Evolutionary conservation across 2,797 vertebrate genomes (phyloP).

Genomic region (Australoheros facetus): DNA sequence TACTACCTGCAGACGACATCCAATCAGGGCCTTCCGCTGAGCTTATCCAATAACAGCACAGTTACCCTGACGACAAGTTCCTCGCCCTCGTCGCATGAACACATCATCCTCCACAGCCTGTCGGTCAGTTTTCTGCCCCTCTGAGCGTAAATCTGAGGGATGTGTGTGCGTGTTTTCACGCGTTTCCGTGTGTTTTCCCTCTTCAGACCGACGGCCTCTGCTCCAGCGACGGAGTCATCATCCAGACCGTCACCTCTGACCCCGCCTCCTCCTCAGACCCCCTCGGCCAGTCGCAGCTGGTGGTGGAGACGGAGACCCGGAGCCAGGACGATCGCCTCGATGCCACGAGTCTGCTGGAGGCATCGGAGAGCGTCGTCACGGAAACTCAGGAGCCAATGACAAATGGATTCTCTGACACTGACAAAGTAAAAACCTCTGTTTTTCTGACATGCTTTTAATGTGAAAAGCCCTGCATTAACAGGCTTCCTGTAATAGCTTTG

Average conservation of each 20-base stretch:
- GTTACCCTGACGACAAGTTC: conserved; percentile 89
- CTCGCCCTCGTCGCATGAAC: conserved; percentile 93
- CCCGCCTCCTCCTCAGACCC: conserved; percentile 79
- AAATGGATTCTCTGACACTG: conserved; percentile 79
- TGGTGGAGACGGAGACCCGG: conserved; percentile 77
- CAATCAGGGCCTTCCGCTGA: conserved; percentile 91
- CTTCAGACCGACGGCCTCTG: conserved; percentile 89
- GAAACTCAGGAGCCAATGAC: conserved; percentile 80
- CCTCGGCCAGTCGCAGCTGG: conserved; percentile 86
- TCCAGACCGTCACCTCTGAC: conserved; percentile 92
- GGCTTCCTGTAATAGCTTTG: background rate
- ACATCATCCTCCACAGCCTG: conserved; percentile 96
- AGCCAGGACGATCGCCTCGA: conserved; percentile 75
- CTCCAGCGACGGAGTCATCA: conserved; percentile 93
- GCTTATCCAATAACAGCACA: conserved; percentile 86
- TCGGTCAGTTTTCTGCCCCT: conserved; percentile 79
- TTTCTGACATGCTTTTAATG: conserved; percentile 7
- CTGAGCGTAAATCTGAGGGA: background rate
- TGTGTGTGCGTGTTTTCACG: background rate
- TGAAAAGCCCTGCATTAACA: background rate
- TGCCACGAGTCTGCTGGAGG: conserved; percentile 54
- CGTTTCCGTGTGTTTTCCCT: background rate
- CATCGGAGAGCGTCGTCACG: conserved; percentile 31
- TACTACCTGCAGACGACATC: conserved; percentile 94
- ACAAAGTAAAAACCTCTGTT: conserved; percentile 78